phyloP scores from a whole-genome alignment of 2,888 invertebrate species.

The Nephrotoma guestfalica region DNA sequence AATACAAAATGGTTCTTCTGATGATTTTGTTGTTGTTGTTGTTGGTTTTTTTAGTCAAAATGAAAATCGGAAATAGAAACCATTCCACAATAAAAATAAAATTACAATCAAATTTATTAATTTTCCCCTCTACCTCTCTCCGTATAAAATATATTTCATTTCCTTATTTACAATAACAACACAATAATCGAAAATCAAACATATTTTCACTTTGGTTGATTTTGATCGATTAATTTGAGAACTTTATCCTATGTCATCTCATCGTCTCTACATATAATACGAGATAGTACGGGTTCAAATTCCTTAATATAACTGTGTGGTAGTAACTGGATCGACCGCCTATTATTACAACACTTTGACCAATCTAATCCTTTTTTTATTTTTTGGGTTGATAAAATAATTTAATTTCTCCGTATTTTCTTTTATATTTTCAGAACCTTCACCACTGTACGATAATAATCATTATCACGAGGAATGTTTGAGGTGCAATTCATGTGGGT shows the following conservation, averaged over 20 bases:
- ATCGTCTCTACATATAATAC: neutral
- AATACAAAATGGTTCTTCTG: neutral
- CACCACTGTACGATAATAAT: constrained; percentile 85
- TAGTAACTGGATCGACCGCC: too few species aligned
- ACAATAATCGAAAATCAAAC: neutral
- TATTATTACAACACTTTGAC: too few species aligned
- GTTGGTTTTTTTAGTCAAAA: neutral
- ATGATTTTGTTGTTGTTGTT: neutral
- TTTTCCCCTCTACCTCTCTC: neutral
- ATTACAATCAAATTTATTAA: neutral
- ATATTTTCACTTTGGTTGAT: neutral
- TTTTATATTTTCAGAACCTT: constrained; percentile 55
- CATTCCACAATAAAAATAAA: neutral
- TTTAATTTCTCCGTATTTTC: neutral
- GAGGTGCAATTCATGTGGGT: constrained; percentile 88
- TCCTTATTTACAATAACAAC: neutral
- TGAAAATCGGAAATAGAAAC: neutral
- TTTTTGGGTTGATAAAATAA: neutral
- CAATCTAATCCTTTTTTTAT: constrained; percentile 6
- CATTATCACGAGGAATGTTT: constrained; percentile 96
- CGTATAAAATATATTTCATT: neutral
- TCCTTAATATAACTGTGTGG: neutral
- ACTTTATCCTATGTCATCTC: neutral
- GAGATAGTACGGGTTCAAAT: neutral
- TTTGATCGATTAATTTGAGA: neutral